Base-by-base conservation (phyloP, 2,113 vertebrate genomes). In the Mesembrinibis cayennensis region DNA sequence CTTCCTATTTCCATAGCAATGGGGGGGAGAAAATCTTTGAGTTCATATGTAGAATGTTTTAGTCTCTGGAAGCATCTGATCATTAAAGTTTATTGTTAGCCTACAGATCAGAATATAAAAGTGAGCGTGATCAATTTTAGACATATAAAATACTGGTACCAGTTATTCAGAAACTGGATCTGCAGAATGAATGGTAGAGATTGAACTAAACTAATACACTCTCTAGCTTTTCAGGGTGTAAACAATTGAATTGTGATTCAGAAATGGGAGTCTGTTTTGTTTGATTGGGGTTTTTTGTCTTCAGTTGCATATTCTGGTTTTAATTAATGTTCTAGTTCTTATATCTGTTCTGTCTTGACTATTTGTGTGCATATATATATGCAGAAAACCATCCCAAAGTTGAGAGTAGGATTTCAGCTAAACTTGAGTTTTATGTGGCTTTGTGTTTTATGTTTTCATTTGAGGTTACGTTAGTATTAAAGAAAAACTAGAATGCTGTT, bases 11-110 rank as follows among this genome's bases (percentile, higher is more conserved):
- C 13, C 63, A 4, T 80, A 66, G 15, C 27, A 62, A 4, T 4
- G 1, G 12, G 1, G 1, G 7, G 69, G 5, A 42, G 38, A 27
- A 85, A 74, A 62, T 45, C 16, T 5, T n/a, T n/a, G 11, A 17
- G 15, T 70, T 89, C 2, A 0, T 58, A 17, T 0, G 0, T 63
- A 23, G 3, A 67, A 11, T 27, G 8, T 16, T 36, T 55, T 79
- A 40, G 22, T 72, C 2, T 76, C 5, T 79, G 53, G 42, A 84
- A 90, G 13, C 20, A 49, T 32, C 4, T 62, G 15, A 47, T 56
- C 11, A 13, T 6, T 70, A 11, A 45, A 59, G 10, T 40, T 73
- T 8, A 47, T 3, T 72, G 9, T 73, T 8, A 50, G 22, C 4
- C 1, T n/a, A 8, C 20, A 47, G 2, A 84, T 50, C 3, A 47